phyloP scores from a whole-genome alignment of 2,888 invertebrate species.

The Mactromeris polynyma region DNA sequence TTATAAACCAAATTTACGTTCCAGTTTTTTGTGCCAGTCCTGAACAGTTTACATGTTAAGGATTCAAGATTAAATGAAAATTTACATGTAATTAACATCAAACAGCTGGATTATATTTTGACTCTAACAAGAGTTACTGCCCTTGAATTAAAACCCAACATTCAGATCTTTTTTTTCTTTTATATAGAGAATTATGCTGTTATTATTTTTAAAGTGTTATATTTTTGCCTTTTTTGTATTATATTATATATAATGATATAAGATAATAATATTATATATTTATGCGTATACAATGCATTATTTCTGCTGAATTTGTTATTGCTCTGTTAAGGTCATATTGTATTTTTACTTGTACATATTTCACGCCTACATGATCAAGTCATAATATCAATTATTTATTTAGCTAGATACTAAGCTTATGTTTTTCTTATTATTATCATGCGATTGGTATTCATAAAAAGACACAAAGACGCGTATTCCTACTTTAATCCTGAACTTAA shows the following conservation, averaged over 20 bases:
- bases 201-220: neutral
- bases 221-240: neutral
- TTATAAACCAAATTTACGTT: no score
- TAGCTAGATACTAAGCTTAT: neutral
- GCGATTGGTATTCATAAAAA: no score
- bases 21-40: no score
- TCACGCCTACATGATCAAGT: neutral
- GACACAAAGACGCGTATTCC: no score
- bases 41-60: no score
- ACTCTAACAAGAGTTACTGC: neutral
- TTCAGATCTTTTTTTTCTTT: neutral
- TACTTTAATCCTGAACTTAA: no score
- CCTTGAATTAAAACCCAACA: neutral
- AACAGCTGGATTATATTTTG: no score
- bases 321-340: neutral
- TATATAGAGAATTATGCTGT: neutral
- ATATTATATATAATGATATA: neutral
- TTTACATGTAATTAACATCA: no score
- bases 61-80: no score
- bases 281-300: neutral
- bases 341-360: neutral
- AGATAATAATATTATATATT: no score
- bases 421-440: no score
- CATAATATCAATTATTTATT: neutral
- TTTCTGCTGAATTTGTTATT: neutral